Evolutionary conservation across 2,113 vertebrate genomes (phyloP).

Genomic region (Planiliza haematocheilus): DNA sequence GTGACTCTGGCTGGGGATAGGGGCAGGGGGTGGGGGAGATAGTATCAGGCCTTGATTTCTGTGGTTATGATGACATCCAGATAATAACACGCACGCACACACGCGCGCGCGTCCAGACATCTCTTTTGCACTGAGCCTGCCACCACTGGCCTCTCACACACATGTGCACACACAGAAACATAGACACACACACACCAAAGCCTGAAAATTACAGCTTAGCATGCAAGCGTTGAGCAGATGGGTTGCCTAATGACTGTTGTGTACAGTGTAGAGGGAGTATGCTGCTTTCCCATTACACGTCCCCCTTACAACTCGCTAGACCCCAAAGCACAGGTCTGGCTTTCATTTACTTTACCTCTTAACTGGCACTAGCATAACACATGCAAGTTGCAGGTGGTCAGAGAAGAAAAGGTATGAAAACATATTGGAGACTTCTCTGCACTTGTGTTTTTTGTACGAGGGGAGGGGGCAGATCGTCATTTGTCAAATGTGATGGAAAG

Average conservation of each 20-base stretch:
- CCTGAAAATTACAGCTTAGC: slow-evolving; percentile 86
- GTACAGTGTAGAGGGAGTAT: slow-evolving; percentile 81
- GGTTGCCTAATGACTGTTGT: slow-evolving; percentile 83
- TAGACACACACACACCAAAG: slow-evolving; percentile 82
- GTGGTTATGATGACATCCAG: slow-evolving; percentile 85
- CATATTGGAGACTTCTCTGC: slow-evolving; percentile 47
- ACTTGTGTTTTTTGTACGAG: slow-evolving; percentile 48
- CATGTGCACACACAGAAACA: slow-evolving; percentile 66
- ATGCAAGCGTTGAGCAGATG: slow-evolving; percentile 87
- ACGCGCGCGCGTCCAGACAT: slow-evolving; percentile 53
- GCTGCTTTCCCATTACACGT: slow-evolving; percentile 77
- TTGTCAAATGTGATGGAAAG: slow-evolving; percentile 33
- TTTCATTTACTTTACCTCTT: slow-evolving; percentile 81
- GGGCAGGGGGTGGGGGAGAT: slow-evolving; percentile 80
- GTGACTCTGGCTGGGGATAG: slow-evolving; percentile 80
- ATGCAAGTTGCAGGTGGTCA: slow-evolving; percentile 78
- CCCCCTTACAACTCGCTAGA: slow-evolving; percentile 62
- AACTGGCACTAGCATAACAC: slow-evolving; percentile 74
- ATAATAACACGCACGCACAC: slow-evolving; percentile 74
- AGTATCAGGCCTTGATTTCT: slow-evolving; percentile 83
- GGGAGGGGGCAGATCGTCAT: slow-evolving; percentile 23
- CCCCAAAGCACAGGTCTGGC: slow-evolving; percentile 72
- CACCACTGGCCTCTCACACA: slow-evolving; percentile 61
- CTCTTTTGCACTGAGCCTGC: slow-evolving; percentile 38
- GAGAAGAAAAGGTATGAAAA: slow-evolving; percentile 54